Conservation (phyloP, 2,888 invertebrate species). For the Oegoconia quadripuncta region DNA sequence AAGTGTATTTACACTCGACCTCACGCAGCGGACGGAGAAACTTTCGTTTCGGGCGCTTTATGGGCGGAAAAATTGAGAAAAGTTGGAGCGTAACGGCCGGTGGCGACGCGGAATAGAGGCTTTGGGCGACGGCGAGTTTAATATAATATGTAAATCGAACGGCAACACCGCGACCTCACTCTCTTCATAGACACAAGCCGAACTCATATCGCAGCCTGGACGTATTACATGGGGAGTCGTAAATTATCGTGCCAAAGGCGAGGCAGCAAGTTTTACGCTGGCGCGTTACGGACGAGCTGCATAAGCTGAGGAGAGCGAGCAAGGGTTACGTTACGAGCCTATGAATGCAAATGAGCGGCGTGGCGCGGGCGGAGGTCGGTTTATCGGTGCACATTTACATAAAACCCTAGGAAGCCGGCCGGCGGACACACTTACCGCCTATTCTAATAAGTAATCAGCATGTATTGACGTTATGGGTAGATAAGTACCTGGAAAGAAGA, state of each 20-base stretch:
- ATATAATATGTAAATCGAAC: constrained; percentile 79
- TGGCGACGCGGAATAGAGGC: constrained; percentile 61
- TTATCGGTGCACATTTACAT: constrained; percentile 73
- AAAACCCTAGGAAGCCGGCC: constrained; percentile 60
- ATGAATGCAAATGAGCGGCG: constrained; percentile 77
- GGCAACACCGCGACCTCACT: constrained; percentile 65
- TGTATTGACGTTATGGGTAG: constrained; percentile 49
- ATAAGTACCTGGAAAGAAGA: constrained; percentile 46
- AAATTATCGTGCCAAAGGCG: constrained; percentile 73
- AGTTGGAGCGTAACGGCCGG: constrained; percentile 77
- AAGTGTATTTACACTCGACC: constrained; percentile 76
- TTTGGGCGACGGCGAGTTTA: constrained; percentile 62
- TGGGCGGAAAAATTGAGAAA: constrained; percentile 78
- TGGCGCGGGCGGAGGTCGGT: constrained; percentile 58
- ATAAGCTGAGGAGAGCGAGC: constrained; percentile 59
- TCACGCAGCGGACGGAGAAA: constrained; percentile 68
- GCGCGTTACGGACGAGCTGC: constrained; percentile 52
- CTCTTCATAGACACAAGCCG: constrained; percentile 57
- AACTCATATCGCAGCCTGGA: constrained; percentile 69
- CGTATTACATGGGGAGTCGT: constrained; percentile 73
- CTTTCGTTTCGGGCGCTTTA: constrained; percentile 74
- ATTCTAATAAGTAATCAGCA: constrained; percentile 50
- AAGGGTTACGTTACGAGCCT: constrained; percentile 78
- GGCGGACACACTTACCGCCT: constrained; percentile 53
- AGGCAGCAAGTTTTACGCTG: constrained; percentile 67